These are phyloP conservation scores for Hanleya hanleyi DNA, from an alignment of 2,888 invertebrate genomes.

Conservation along the genomic window DNA sequence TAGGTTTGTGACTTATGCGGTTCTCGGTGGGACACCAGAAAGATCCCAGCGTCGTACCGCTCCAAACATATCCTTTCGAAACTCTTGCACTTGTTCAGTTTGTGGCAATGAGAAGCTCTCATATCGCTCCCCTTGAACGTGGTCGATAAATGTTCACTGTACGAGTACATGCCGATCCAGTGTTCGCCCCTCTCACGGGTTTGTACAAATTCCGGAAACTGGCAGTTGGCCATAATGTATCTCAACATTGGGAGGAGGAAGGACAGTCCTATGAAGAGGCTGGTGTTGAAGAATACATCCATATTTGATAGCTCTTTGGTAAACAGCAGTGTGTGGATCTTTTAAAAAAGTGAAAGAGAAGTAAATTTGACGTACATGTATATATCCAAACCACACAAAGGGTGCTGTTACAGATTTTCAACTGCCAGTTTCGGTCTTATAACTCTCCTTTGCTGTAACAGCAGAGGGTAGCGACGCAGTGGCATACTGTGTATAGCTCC, in stretches of 20 bases:
- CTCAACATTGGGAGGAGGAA: background rate
- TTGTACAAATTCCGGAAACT: background rate
- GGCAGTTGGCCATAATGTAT: background rate
- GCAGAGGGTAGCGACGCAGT: no score
- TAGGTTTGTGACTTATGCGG: background rate
- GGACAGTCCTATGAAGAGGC: no score
- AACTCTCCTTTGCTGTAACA: no score
- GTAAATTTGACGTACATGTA: no score
- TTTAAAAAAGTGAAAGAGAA: no score
- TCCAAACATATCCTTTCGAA: background rate
- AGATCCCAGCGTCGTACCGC: background rate
- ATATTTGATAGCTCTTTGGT: no score
- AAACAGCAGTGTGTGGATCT: no score
- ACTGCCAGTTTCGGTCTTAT: no score
- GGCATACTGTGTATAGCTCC: no score
- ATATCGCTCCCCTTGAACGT: background rate
- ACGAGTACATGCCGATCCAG: conserved; percentile 1
- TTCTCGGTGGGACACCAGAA: background rate
- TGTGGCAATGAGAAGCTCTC: background rate
- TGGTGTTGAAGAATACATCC: no score
- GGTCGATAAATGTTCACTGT: background rate
- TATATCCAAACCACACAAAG: no score
- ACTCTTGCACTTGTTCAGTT: background rate
- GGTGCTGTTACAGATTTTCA: no score
- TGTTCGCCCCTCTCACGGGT: background rate